These are phyloP conservation scores for Globicephala melas DNA, from an alignment of 2,113 vertebrate species.

Conservation along the genomic window DNA sequence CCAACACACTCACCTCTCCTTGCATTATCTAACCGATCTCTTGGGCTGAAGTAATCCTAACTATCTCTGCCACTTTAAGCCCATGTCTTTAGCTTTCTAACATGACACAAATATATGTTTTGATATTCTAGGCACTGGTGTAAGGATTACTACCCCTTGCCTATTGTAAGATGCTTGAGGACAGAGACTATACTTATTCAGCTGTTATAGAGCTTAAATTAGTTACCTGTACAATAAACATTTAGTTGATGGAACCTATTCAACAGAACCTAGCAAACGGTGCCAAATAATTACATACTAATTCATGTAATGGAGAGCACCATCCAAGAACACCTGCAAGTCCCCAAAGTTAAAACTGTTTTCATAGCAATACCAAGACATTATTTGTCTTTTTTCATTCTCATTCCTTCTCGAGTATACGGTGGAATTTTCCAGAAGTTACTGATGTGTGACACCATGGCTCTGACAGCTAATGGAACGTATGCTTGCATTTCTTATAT, in stretches of 20 bases:
- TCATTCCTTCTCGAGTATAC: not conserved
- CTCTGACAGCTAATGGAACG: not conserved
- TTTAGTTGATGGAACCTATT: not conserved
- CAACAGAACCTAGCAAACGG: not conserved
- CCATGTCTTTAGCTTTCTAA: not conserved
- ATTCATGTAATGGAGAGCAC: not conserved
- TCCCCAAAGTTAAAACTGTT: not conserved
- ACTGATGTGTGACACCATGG: not conserved
- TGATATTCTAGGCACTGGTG: not conserved
- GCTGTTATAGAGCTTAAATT: not conserved
- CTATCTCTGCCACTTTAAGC: not conserved
- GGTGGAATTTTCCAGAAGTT: not conserved
- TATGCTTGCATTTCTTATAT: not conserved
- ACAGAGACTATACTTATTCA: not conserved
- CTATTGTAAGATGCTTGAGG: not conserved
- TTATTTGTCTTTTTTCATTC: not conserved
- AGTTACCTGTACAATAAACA: not conserved
- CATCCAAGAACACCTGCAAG: not conserved
- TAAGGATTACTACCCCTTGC: not conserved
- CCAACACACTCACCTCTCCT: not conserved
- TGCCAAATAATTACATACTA: not conserved
- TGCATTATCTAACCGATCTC: not conserved
- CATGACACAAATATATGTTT: not conserved
- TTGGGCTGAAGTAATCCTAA: not conserved
- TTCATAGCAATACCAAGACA: not conserved